These are phyloP conservation scores for Mesochorus sp. DNA, from an alignment of 2,888 invertebrate genomes.

Conservation along the genomic window DNA sequence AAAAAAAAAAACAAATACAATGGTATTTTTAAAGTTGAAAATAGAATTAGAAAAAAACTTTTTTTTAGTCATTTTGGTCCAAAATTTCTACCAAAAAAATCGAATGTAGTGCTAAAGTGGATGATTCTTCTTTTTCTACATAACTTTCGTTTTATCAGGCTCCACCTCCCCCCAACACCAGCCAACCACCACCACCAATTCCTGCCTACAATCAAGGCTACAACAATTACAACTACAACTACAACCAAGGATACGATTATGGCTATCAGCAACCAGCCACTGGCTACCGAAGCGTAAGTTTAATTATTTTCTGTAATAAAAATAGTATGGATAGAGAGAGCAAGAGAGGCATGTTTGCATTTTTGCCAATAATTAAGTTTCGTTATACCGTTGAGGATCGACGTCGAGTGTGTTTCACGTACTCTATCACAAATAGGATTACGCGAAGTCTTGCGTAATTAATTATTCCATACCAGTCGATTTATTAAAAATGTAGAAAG, in stretches of 20 bases:
- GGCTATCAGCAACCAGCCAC: conserved; percentile 75
- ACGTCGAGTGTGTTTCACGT: neutral
- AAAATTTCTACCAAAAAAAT: no score
- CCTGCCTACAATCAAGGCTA: conserved; percentile 76
- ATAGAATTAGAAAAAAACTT: no score
- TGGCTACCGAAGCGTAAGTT: conserved; percentile 79
- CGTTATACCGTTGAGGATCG: neutral
- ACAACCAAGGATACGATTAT: conserved; percentile 77
- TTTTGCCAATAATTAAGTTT: conserved; percentile 3
- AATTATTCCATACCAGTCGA: no score
- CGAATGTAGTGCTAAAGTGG: no score
- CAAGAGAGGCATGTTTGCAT: neutral
- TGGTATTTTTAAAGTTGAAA: no score
- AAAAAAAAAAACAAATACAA: no score
- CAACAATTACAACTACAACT: conserved; percentile 78
- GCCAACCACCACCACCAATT: conserved; percentile 78
- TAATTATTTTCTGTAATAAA: conserved; percentile 4
- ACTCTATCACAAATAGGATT: neutral
- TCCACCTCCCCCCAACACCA: conserved; percentile 77
- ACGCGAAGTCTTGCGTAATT: no score
- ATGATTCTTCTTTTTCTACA: no score
- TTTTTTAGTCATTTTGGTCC: no score
- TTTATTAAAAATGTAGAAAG: neutral
- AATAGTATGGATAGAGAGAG: neutral
- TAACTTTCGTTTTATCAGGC: conserved; percentile 67